phyloP scores from a whole-genome alignment of 2,888 invertebrate genomes.

The Sisyra nigra region DNA sequence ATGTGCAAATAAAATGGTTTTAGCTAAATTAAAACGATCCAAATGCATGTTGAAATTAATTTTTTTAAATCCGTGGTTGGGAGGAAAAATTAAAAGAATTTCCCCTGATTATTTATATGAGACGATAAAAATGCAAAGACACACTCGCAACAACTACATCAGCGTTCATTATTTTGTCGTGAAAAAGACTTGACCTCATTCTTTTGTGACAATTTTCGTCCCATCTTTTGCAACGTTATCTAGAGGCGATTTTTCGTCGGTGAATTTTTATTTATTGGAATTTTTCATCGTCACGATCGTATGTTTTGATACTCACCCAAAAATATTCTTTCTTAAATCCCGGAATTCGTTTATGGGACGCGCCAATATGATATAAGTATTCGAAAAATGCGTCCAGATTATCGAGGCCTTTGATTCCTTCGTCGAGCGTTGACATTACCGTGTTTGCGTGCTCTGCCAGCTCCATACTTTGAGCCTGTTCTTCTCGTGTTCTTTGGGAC shows the following conservation, averaged over 20 bases:
- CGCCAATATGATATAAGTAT: conserved; percentile 68
- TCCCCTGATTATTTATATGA: no score
- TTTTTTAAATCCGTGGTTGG: no score
- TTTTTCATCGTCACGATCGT: neutral
- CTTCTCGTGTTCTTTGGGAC: conserved; percentile 60
- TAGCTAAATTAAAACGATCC: no score
- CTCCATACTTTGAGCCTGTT: conserved; percentile 66
- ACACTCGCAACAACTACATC: no score
- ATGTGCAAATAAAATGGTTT: no score
- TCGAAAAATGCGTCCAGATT: conserved; percentile 72
- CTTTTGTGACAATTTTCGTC: no score
- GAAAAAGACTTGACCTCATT: no score
- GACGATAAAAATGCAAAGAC: no score
- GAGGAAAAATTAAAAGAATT: no score
- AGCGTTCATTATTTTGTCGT: no score
- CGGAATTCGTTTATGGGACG: conserved; percentile 66
- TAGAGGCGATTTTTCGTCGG: neutral
- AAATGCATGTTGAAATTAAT: no score
- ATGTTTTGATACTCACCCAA: conserved; percentile 47
- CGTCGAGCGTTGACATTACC: conserved; percentile 80
- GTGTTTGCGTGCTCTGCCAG: conserved; percentile 75
- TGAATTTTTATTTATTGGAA: conserved; percentile 1
- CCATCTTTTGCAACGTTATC: neutral
- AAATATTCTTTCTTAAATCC: conserved; percentile 78
- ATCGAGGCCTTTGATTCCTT: conserved; percentile 74